Conservation (phyloP, 2,113 vertebrate species). For the Gopherus evgoodei region DNA sequence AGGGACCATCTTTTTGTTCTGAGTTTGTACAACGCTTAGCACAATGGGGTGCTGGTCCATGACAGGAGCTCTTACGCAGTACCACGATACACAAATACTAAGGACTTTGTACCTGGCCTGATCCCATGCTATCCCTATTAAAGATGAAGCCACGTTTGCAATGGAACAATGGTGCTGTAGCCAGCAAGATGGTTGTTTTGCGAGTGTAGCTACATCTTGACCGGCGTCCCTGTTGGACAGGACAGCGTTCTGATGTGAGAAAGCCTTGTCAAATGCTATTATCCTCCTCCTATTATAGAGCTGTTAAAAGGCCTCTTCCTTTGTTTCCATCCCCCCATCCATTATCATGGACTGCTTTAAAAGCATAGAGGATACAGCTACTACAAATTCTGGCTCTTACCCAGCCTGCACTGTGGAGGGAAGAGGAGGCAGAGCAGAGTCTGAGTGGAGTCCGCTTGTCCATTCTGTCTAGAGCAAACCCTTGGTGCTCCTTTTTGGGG, state of each 20-base stretch:
- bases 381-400: not conserved
- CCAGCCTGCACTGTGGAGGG: not conserved
- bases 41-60: not conserved
- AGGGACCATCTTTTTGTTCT: not conserved
- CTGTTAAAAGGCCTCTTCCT: not conserved
- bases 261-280: not conserved
- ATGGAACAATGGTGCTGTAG: not conserved
- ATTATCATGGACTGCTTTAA: not conserved
- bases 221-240: not conserved
- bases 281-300: not conserved
- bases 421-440: not conserved
- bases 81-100: not conserved
- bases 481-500: not conserved
- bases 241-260: not conserved
- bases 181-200: not conserved
- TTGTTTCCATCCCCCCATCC: not conserved
- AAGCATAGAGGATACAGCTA: not conserved
- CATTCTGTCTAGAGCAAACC: not conserved
- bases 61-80: not conserved
- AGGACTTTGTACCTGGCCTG: not conserved
- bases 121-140: not conserved
- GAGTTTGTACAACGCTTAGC: not conserved
- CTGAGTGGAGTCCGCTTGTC: not conserved
- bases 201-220: not conserved
- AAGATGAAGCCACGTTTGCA: not conserved